These are phyloP conservation scores for Sinonovacula constricta DNA, from an alignment of 1,140 invertebrate species.

Conservation along the genomic window DNA sequence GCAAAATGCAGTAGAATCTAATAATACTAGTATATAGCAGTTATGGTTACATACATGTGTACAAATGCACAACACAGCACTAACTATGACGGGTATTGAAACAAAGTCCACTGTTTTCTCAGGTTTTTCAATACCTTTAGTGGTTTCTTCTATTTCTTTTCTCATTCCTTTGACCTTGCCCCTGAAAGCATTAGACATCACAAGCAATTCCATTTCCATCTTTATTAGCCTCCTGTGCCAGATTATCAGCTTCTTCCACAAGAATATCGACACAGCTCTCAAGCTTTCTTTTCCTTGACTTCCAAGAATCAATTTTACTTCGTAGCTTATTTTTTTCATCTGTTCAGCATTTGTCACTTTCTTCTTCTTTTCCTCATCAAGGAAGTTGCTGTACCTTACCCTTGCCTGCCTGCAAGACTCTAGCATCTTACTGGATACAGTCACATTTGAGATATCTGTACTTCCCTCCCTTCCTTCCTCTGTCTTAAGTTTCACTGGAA, in stretches of 20 bases:
- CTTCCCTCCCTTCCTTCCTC: not conserved
- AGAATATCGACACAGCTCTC: conserved; percentile 20
- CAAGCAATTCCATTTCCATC: conserved; percentile 36
- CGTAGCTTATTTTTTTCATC: not conserved
- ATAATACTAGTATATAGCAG: too few species aligned
- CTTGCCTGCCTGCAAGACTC: conserved; percentile 15
- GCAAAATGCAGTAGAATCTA: too few species aligned
- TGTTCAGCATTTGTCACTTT: not conserved
- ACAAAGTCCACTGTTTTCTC: too few species aligned
- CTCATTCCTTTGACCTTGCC: conserved; percentile 10
- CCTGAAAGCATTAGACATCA: conserved; percentile 38
- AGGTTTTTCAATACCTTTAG: conserved; percentile 12
- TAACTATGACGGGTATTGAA: too few species aligned
- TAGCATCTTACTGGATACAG: conserved; percentile 25
- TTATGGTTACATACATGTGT: too few species aligned
- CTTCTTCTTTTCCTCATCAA: conserved; percentile 21
- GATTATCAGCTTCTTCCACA: conserved; percentile 20
- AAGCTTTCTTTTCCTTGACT: conserved; percentile 17
- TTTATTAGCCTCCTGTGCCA: conserved; percentile 28
- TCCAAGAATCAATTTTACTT: not conserved
- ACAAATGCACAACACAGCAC: too few species aligned
- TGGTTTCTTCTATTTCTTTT: conserved; percentile 24
- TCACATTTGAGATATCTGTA: conserved; percentile 27
- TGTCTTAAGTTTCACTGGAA: conserved; percentile 16
- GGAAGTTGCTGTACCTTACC: conserved; percentile 19